Base-by-base conservation (phyloP, 2,797 vertebrate species). In the Triplophysa yarkandensis region DNA sequence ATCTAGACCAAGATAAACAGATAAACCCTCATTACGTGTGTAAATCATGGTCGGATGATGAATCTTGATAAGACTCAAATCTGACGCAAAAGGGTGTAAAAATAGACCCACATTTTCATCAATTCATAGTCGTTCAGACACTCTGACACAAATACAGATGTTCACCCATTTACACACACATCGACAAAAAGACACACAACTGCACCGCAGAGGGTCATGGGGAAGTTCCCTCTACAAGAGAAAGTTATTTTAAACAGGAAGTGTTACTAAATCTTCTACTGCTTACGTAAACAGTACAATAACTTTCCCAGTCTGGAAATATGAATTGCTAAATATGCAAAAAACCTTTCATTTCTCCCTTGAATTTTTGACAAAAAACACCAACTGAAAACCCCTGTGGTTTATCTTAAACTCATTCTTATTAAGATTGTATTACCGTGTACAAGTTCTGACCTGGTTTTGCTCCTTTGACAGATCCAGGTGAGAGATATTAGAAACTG, bases 201-300 rank as follows among this genome's bases (percentile, higher is more conserved):
- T 32, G 16, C 27, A 23, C 11, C n/a, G 10, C 27, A 16, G 34
- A 69, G 52, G 66, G 43, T 71, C 32, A 58, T 14, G 6, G 84
- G 88, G 87, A 87, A 87, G 80, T 88, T 86, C 89, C 89, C 82
- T 72, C 27, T 32, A 64, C 66, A 71, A 89, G 85, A 89, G 86
- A 91, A 90, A 88, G 84, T 87, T 81, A 86, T 84, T 80, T 85
- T 70, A 77, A 80, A 83, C 82, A 86, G 83, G 79, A 85, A 83
- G 76, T 73, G 74, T 68, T 80, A 77, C 82, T 71, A 85, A 83
- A 79, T 75, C 64, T 41, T 74, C 67, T 19, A 30, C 74, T 21
- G 71, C 50, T 87, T 69, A 85, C 75, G 77, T 83, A 82, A 73
- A 43, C 16, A 68, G 66, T 79, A 71, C 85, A 81, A 86, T 83